phyloP scores from a whole-genome alignment of 2,888 invertebrate genomes.

The Acrocyrtus sp. region DNA sequence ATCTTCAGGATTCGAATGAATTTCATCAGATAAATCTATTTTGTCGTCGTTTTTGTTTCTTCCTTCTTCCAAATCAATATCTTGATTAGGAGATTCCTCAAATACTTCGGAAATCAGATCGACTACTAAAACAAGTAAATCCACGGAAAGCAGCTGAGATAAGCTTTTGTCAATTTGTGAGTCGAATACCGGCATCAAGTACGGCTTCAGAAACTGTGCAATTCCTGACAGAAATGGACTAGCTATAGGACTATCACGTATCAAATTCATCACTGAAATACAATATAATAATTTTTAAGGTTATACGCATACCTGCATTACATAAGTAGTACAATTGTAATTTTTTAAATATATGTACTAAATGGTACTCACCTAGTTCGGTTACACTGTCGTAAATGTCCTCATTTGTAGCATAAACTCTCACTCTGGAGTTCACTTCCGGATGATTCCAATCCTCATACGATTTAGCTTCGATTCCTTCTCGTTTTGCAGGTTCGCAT shows the following conservation, averaged over 20 bases:
- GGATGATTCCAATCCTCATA: conserved; percentile 52
- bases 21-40: neutral
- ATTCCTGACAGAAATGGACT: conserved; percentile 54
- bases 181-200: conserved; percentile 53
- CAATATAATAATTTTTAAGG: neutral
- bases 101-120: conserved; percentile 58
- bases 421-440: conserved; percentile 47
- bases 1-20: conserved; percentile 13
- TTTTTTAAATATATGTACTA: conserved; percentile 3
- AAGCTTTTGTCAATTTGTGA: conserved; percentile 39
- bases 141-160: conserved; percentile 40
- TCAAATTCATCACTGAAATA: conserved; percentile 48
- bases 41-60: neutral
- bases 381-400: conserved; percentile 52
- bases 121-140: conserved; percentile 49
- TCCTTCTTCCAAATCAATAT: neutral
- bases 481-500: conserved; percentile 28
- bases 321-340: conserved; percentile 5
- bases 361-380: conserved; percentile 47
- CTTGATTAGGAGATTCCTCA: conserved; percentile 4
- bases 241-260: conserved; percentile 38
- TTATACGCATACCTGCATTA: conserved; percentile 1
- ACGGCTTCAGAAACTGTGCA: conserved; percentile 51
- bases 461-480: conserved; percentile 53
- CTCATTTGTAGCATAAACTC: conserved; percentile 31